Evolutionary conservation across 2,888 invertebrate species (phyloP).

Genomic region (Pimpla rufipes): DNA sequence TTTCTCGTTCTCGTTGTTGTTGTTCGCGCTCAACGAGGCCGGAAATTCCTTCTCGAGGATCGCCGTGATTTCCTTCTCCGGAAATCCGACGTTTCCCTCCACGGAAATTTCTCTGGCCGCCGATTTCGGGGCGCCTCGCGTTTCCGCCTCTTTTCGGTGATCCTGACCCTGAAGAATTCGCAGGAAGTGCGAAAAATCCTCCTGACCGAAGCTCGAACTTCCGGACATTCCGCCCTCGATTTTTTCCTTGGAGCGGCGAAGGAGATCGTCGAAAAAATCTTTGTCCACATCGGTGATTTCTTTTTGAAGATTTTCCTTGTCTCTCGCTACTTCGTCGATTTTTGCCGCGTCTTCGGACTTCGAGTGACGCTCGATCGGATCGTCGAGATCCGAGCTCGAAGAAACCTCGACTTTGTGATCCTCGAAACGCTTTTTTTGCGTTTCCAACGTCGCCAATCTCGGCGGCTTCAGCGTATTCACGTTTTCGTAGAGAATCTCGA

Average conservation of each 20-base stretch:
- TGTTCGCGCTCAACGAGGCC: slow-evolving; percentile 58
- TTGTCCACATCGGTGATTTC: slow-evolving; percentile 84
- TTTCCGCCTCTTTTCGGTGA: slow-evolving; percentile 70
- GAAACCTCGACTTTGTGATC: slow-evolving; percentile 82
- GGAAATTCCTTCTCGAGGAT: slow-evolving; percentile 79
- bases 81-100: slow-evolving; percentile 75
- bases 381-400: slow-evolving; percentile 82
- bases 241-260: slow-evolving; percentile 79
- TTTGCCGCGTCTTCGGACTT: slow-evolving; percentile 78
- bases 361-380: slow-evolving; percentile 82
- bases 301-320: slow-evolving; percentile 81
- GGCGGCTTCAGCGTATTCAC: slow-evolving; percentile 74
- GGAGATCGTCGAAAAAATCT: slow-evolving; percentile 81
- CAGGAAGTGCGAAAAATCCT: slow-evolving; percentile 83
- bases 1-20: slow-evolving; percentile 54
- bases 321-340: slow-evolving; percentile 74
- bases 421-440: slow-evolving; percentile 80
- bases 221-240: slow-evolving; percentile 80
- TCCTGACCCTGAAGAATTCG: slow-evolving; percentile 81
- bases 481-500: slow-evolving; percentile 78
- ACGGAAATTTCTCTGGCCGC: slow-evolving; percentile 72
- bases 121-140: slow-evolving; percentile 61
- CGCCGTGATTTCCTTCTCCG: slow-evolving; percentile 83
- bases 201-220: slow-evolving; percentile 82
- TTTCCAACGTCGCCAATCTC: slow-evolving; percentile 74